A percentile compares a stretch with the other conserved stretches of the same genome.
phyloP scores from a whole-genome alignment of 2,888 invertebrate genomes.

The Drosophila tanythrix region DNA sequence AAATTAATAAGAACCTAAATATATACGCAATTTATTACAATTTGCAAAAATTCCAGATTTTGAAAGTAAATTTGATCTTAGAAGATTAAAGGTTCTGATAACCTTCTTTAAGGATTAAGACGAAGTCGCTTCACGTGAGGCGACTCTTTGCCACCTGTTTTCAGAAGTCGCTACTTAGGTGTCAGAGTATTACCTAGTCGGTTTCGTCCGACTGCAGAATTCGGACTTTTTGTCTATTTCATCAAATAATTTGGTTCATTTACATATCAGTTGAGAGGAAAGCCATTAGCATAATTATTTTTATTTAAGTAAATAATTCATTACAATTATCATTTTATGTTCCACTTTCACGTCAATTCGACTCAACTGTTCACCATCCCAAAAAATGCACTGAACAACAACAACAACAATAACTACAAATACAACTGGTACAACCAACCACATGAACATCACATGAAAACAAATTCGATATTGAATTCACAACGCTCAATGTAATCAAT shows the following conservation, averaged over 20 bases:
- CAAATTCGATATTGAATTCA: conserved; percentile 6
- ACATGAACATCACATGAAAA: conserved; percentile 44
- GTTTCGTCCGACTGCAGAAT: not conserved
- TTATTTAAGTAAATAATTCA: conserved; percentile 10
- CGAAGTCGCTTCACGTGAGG: not conserved
- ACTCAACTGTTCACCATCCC: conserved; percentile 31
- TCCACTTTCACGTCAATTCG: conserved; percentile 46
- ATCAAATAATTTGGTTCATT: not conserved
- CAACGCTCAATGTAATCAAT: conserved; percentile 31
- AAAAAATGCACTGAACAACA: conserved; percentile 54
- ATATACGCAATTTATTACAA: not conserved
- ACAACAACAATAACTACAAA: conserved; percentile 34
- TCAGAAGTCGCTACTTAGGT: not conserved
- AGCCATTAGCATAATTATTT: not conserved
- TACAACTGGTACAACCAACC: conserved; percentile 36
- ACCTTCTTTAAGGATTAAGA: not conserved
- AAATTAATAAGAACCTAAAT: not conserved
- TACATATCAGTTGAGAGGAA: not conserved
- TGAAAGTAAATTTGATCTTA: not conserved
- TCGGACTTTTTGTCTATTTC: not conserved
- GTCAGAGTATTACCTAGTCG: not conserved
- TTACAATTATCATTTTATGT: conserved; percentile 56
- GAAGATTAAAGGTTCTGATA: not conserved
- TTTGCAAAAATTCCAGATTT: no score
- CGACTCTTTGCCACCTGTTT: not conserved